These are phyloP conservation scores for Aplochiton taeniatus DNA, from an alignment of 2,797 vertebrate species.

Conservation along the genomic window DNA sequence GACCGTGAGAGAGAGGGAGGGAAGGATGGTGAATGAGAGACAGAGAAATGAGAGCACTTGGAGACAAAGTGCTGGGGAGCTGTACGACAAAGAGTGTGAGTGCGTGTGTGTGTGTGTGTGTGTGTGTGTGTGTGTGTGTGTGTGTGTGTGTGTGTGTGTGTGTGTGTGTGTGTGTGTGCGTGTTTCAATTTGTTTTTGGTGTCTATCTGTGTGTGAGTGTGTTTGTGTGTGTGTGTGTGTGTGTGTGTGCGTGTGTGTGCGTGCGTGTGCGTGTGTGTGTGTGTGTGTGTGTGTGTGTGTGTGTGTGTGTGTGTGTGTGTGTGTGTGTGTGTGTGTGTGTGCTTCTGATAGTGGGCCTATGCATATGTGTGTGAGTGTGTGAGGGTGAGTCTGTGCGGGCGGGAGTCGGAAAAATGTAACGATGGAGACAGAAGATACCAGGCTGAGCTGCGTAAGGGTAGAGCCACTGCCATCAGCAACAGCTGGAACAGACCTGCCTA, in stretches of 20 bases:
- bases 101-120: neutral
- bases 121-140: neutral
- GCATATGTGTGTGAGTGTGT: neutral
- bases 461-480: too few relatives aligned
- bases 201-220: conserved; percentile 8
- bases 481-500: too few relatives aligned
- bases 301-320: neutral
- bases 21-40: conserved; percentile 2
- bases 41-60: neutral
- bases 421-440: too few relatives aligned
- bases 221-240: conserved; percentile 2
- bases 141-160: conserved; percentile 1
- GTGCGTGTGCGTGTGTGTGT: neutral
- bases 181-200: too few relatives aligned
- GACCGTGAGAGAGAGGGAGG: conserved; percentile 5
- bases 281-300: conserved; percentile 8
- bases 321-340: conserved; percentile 14
- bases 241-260: neutral
- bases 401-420: too few relatives aligned
- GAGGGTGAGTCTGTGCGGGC: too few relatives aligned
- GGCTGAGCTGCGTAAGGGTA: too few relatives aligned
- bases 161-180: conserved; percentile 6
- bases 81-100: neutral
- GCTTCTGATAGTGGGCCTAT: neutral
- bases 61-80: neutral